Percentiles rank a stretch among this genome's conserved stretches.
These are phyloP conservation scores for Drosophila anomelani DNA, from an alignment of 2,888 invertebrate genomes.

Conservation along the genomic window DNA sequence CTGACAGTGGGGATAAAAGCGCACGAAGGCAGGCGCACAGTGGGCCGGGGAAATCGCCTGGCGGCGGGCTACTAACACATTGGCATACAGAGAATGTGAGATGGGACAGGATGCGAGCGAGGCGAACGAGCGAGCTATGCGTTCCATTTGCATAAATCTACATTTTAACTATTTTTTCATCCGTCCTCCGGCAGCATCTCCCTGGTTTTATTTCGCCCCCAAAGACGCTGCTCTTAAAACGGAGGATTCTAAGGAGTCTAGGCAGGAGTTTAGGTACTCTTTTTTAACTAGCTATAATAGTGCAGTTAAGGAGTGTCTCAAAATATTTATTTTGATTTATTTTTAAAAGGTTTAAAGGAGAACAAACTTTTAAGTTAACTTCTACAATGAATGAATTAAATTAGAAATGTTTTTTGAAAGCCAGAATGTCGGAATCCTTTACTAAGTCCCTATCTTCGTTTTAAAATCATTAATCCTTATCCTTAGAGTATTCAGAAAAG, in stretches of 20 bases:
- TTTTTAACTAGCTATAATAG: neutral
- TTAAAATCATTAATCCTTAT: neutral
- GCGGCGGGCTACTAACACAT: constrained; percentile 56
- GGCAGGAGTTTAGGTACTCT: constrained; percentile 1
- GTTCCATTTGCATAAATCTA: constrained; percentile 75
- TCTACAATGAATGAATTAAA: neutral
- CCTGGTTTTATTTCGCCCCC: constrained; percentile 20
- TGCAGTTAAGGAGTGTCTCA: too few species aligned
- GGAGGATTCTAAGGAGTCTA: neutral
- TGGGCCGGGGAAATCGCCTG: constrained; percentile 26
- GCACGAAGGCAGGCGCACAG: neutral
- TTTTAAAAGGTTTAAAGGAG: neutral
- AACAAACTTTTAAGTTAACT: neutral
- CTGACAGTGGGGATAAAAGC: constrained; percentile 33
- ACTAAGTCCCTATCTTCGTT: neutral
- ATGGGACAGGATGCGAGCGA: constrained; percentile 52
- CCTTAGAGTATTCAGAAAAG: constrained; percentile 1
- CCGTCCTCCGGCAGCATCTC: constrained; percentile 19
- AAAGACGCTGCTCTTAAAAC: constrained; percentile 35
- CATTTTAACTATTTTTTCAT: constrained; percentile 66
- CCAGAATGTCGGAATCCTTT: too few species aligned
- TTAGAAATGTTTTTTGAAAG: neutral
- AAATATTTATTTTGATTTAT: neutral
- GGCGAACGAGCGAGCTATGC: constrained; percentile 35
- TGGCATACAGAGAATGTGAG: constrained; percentile 47